phyloP scores from a whole-genome alignment of 2,113 vertebrate genomes.

The Osmerus mordax region DNA sequence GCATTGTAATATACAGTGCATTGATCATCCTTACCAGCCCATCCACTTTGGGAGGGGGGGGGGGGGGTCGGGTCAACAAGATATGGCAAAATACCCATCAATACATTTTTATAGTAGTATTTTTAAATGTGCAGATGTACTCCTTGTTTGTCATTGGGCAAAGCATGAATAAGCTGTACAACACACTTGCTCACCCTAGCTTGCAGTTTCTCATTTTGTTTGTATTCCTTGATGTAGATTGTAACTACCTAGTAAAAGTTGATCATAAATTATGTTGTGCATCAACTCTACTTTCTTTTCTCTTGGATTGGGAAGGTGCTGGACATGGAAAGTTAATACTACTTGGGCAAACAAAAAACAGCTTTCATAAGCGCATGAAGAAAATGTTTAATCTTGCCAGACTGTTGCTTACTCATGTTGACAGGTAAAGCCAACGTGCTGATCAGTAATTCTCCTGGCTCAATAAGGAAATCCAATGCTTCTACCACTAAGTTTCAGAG shows the following conservation, averaged over 20 bases:
- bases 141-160: constrained; percentile 44
- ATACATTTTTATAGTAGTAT: constrained; percentile 40
- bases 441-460: no score
- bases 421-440: no score
- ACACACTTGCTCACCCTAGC: constrained; percentile 46
- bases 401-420: no score
- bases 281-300: background rate
- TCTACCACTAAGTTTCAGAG: no score
- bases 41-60: constrained; percentile 59
- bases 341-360: no score
- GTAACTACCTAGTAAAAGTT: constrained; percentile 87
- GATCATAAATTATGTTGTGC: constrained; percentile 73
- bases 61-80: constrained; percentile 47
- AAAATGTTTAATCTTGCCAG: no score
- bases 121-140: constrained; percentile 54
- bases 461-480: no score
- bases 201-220: constrained; percentile 80
- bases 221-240: constrained; percentile 86
- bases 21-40: constrained; percentile 34
- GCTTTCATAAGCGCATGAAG: no score
- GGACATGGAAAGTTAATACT: background rate
- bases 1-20: constrained; percentile 9
- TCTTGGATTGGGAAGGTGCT: no score
- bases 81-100: constrained; percentile 47
- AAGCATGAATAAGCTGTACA: constrained; percentile 40